Conservation (phyloP, 2,888 invertebrate species). For the Lasioglossum lativentre region DNA sequence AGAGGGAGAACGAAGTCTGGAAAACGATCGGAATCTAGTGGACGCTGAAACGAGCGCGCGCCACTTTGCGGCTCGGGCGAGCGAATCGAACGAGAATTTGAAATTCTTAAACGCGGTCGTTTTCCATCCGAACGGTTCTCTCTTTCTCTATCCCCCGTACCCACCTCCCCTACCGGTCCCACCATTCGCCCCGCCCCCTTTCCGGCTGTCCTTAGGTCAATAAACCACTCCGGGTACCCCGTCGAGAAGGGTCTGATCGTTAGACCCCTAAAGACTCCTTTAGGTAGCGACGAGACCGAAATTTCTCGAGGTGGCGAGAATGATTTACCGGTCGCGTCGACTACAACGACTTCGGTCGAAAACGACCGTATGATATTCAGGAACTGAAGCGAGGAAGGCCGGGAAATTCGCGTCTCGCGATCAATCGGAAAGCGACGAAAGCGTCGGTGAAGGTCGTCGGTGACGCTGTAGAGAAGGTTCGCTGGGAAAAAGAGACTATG, state of each 20-base stretch:
- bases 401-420: constrained; percentile 26
- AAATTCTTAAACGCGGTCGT: constrained; percentile 1
- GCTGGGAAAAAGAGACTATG: constrained; percentile 30
- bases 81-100: constrained; percentile 1
- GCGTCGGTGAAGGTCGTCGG: constrained; percentile 40
- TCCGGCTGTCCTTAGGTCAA: background rate
- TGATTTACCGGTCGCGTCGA: background rate
- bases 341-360: background rate
- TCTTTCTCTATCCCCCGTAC: background rate
- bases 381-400: constrained; percentile 18
- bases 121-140: background rate
- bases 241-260: background rate
- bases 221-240: background rate
- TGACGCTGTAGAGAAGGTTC: constrained; percentile 37
- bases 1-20: background rate
- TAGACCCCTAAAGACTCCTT: background rate
- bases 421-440: constrained; percentile 48
- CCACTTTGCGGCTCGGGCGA: background rate
- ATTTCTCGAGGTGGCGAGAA: background rate
- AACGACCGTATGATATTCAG: no score
- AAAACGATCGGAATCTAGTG: background rate
- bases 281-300: background rate
- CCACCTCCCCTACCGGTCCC: background rate
- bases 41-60: background rate
- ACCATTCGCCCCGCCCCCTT: background rate